A percentile compares a stretch with the other conserved stretches of the same genome.
Conservation (phyloP, 2,797 vertebrate genomes). For the Galaxias olidus region DNA sequence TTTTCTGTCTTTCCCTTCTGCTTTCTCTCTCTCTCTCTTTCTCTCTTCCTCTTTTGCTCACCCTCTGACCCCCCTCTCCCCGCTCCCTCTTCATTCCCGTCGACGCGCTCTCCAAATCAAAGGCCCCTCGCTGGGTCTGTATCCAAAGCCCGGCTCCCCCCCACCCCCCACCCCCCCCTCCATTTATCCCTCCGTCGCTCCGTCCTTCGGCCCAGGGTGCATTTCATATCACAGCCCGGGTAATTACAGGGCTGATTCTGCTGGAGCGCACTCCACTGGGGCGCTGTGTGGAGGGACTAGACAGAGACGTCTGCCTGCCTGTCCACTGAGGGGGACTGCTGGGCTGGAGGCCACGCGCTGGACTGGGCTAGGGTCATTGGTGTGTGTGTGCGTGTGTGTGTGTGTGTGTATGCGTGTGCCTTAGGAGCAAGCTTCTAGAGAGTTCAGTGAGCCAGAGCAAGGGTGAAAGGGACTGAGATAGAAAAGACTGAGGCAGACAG, state of each 20-base stretch:
- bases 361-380: neutral
- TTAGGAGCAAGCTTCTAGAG: slow-evolving; percentile 34
- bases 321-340: neutral
- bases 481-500: slow-evolving; percentile 5
- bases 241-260: slow-evolving; percentile 46
- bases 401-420: slow-evolving; percentile 32
- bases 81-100: slow-evolving; percentile 24
- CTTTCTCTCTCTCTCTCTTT: slow-evolving; percentile 7
- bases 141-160: slow-evolving; percentile 37
- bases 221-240: slow-evolving; percentile 32
- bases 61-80: slow-evolving; percentile 8
- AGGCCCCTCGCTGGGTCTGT: slow-evolving; percentile 45
- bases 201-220: slow-evolving; percentile 27
- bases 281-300: slow-evolving; percentile 31
- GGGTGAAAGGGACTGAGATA: slow-evolving; percentile 12
- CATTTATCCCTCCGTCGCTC: slow-evolving; percentile 41
- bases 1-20: neutral
- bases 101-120: slow-evolving; percentile 40
- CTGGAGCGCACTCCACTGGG: slow-evolving; percentile 33
- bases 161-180: slow-evolving; percentile 33
- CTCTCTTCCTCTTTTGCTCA: slow-evolving; percentile 18
- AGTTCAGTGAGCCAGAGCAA: slow-evolving; percentile 44
- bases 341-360: neutral
- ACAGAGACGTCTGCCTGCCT: slow-evolving; percentile 11
- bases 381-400: slow-evolving; percentile 15